A percentile compares a stretch with the other conserved stretches of the same genome.
These are phyloP conservation scores for Craniophora ligustri DNA, from an alignment of 2,888 invertebrate genomes.

Conservation along the genomic window DNA sequence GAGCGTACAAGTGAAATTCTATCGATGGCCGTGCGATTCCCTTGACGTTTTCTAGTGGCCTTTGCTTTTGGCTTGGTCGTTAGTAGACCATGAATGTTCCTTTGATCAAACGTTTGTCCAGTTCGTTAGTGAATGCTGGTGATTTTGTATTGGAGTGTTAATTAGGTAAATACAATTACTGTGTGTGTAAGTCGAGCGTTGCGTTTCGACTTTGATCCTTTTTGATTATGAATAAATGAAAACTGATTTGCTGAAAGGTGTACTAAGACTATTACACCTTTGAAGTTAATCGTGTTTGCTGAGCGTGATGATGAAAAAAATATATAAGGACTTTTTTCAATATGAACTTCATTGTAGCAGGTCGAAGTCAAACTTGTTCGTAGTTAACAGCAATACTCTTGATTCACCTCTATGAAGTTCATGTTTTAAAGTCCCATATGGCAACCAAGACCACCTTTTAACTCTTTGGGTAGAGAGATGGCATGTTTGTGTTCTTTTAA, in stretches of 20 bases:
- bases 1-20: conserved; percentile 81
- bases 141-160: conserved; percentile 36
- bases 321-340: no score
- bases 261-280: no score
- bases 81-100: conserved; percentile 55
- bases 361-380: no score
- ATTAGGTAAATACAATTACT: conserved; percentile 32
- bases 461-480: no score
- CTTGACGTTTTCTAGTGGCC: conserved; percentile 70
- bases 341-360: no score
- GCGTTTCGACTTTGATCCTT: conserved; percentile 4
- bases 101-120: conserved; percentile 52
- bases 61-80: conserved; percentile 64
- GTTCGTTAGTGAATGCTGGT: conserved; percentile 28
- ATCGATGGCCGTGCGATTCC: conserved; percentile 75
- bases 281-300: neutral
- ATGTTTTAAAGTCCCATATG: no score
- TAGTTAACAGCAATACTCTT: no score
- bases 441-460: no score
- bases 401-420: no score
- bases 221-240: conserved; percentile 2
- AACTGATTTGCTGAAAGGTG: no score
- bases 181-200: neutral
- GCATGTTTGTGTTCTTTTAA: no score
- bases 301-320: no score